Conservation (phyloP, 1,140 invertebrate species). For the Drosophila navojoa region DNA sequence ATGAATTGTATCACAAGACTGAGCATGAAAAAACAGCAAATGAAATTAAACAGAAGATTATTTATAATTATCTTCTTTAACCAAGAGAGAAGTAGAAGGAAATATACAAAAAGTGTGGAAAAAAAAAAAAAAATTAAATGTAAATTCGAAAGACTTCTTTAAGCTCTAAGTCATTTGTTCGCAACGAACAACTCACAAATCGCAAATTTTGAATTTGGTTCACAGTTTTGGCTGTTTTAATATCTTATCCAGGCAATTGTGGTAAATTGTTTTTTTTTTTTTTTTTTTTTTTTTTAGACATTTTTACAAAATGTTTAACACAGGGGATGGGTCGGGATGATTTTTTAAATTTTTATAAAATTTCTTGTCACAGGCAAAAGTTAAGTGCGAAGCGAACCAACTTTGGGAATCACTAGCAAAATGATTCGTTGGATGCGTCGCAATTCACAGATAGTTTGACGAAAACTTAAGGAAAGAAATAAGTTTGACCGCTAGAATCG, state of each 20-base stretch:
- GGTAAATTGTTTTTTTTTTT: conserved; percentile 40
- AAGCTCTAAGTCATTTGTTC: conserved; percentile 45
- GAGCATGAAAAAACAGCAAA: not conserved
- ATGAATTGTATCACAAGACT: conserved; percentile 13
- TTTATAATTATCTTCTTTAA: no score
- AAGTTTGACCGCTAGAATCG: conserved; percentile 34
- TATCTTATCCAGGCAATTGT: conserved; percentile 55
- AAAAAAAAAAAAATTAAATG: not conserved
- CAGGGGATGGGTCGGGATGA: conserved; percentile 11
- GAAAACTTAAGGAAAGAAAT: conserved; percentile 58
- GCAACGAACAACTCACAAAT: conserved; percentile 54
- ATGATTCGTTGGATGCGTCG: conserved; percentile 7
- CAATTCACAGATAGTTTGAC: conserved; percentile 74
- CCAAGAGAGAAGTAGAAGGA: not conserved
- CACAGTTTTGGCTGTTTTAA: conserved; percentile 68
- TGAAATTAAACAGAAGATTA: not conserved
- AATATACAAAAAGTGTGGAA: not conserved
- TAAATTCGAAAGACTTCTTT: conserved; percentile 8
- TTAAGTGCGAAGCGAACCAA: conserved; percentile 10
- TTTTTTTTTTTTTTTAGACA: conserved; percentile 62
- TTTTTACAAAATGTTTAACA: conserved; percentile 71
- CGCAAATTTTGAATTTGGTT: conserved; percentile 27
- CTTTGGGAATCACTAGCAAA: not conserved
- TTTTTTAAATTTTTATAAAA: conserved; percentile 69
- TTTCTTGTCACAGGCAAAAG: conserved; percentile 44